phyloP scores from a whole-genome alignment of 2,113 vertebrate species.

The Clarias macrocephalus region DNA sequence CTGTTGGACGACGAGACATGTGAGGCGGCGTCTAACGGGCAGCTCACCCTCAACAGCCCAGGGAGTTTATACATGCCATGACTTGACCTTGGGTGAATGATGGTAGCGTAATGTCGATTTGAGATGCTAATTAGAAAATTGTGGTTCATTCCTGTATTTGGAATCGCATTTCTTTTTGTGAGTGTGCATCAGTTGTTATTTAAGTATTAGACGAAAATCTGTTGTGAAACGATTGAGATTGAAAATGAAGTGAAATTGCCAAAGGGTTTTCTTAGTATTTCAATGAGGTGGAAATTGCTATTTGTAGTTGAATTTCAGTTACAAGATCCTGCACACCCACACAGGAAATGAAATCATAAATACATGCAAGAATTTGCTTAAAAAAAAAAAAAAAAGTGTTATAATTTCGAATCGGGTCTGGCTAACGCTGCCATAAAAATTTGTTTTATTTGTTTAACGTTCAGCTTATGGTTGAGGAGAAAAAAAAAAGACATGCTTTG shows the following conservation, averaged over 20 bases:
- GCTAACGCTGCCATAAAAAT: not conserved
- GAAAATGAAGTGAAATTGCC: not conserved
- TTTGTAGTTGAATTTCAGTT: not conserved
- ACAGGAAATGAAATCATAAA: not conserved
- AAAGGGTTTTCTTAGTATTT: not conserved
- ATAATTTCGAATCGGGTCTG: not conserved
- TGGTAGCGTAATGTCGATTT: constrained; percentile 11
- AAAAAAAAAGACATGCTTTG: constrained; percentile 9
- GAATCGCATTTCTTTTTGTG: constrained; percentile 4
- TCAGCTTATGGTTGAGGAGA: not conserved
- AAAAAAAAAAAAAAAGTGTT: too few relatives aligned
- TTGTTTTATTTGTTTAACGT: constrained; percentile 1
- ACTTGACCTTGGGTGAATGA: constrained; percentile 14
- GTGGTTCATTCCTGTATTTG: not conserved
- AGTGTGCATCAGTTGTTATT: not conserved
- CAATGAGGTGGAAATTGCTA: too few relatives aligned
- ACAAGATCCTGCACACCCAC: not conserved
- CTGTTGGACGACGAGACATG: constrained; percentile 81
- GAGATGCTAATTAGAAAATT: constrained; percentile 14
- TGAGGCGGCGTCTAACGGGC: constrained; percentile 81
- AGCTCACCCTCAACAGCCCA: constrained; percentile 79
- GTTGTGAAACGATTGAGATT: not conserved
- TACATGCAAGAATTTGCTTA: not conserved
- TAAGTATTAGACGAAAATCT: not conserved
- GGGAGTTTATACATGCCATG: constrained; percentile 81